Percentiles rank a stretch among this genome's conserved stretches.
Evolutionary conservation across 2,113 vertebrate genomes (phyloP).

Genomic region (Tricholaema leucomelas): DNA sequence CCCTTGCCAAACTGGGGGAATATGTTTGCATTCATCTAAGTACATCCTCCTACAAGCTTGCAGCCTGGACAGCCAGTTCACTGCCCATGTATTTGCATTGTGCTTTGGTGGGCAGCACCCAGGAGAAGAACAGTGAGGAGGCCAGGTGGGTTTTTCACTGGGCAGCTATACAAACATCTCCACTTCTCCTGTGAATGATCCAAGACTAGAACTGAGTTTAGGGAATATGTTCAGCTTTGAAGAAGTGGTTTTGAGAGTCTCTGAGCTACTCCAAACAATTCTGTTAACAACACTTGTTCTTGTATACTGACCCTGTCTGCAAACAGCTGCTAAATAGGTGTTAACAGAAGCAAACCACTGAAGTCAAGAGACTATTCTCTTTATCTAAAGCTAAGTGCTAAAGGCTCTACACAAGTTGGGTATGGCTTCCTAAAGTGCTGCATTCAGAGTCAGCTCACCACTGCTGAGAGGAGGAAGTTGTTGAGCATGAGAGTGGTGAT

Average conservation of each 20-base stretch:
- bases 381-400: neutral
- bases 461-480: neutral
- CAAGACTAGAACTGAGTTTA: neutral
- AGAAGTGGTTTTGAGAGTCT: constrained; percentile 1
- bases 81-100: constrained; percentile 14
- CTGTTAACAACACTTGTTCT: neutral
- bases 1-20: neutral
- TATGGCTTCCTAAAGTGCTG: neutral
- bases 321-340: neutral
- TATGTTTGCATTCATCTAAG: constrained; percentile 23
- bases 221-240: neutral
- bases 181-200: neutral
- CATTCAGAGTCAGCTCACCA: neutral
- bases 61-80: constrained; percentile 31
- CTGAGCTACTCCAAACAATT: neutral
- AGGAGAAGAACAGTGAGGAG: neutral
- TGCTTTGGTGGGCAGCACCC: neutral
- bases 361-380: neutral
- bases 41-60: neutral
- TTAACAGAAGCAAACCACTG: neutral
- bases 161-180: constrained; percentile 6
- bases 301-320: neutral
- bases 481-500: too few species aligned
- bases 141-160: neutral
- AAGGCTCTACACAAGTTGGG: neutral